Base-by-base conservation (phyloP, 2,888 invertebrate genomes). In the Drosophila setosimentum region DNA sequence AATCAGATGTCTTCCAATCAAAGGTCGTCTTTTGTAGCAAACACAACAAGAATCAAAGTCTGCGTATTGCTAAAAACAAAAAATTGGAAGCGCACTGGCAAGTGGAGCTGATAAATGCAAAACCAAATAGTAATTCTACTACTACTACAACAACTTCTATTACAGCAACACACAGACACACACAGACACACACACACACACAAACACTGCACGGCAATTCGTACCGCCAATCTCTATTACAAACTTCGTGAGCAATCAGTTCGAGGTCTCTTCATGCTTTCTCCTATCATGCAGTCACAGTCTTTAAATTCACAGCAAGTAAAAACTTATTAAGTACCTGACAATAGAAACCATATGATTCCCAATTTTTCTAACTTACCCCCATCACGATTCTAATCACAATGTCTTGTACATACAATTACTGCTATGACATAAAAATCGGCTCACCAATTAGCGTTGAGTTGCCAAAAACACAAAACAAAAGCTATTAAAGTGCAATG, bases 1-100 rank as follows among this genome's bases (percentile, higher is more conserved):
- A 93, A 93, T 93, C 93, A 91, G 92, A 93, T 92, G 93, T 93
- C 93, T 93, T 93, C 93, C 93, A 93, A 93, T 92, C 91, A 92
- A 92, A 92, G 91, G 91, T 92, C 92, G 92, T 93, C 91, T 92
- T 92, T 92, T 90, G 90, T 88, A 91, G 91, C 91, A 89, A 80
- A 90, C 87, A 87, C 87, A 87, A 91, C 76, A 85, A 86, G 89
- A 86, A 90, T 78, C 87, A 82, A 87, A 87, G 91, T 89, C 91
- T 91, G 91, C 91, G 87, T 85, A 83, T 88, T 85, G 91, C 88
- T 87, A 78, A 81, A 57, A 40, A 29, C 49, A 16, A 45, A 45
- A 63, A 76, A 79, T 78, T 90, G 83, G 89, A 90, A 87, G 89
- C 72, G 74, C 78, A 77, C 77, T 85, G 71, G 69, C 73, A 66